phyloP scores from a whole-genome alignment of 2,888 invertebrate species.

The Piscicola geometra region DNA sequence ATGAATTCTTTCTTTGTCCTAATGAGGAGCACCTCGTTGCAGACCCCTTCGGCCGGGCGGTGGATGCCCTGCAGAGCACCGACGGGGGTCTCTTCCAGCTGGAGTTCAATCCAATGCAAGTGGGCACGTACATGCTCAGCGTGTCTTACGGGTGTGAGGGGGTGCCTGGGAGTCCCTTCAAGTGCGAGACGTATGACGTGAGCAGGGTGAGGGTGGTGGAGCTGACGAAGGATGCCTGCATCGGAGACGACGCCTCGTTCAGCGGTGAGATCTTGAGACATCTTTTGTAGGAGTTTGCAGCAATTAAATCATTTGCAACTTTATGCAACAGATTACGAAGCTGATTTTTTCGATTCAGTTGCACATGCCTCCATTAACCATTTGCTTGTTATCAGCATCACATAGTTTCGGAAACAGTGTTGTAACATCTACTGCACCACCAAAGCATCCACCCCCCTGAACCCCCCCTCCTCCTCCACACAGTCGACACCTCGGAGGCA shows the following conservation, averaged over 20 bases:
- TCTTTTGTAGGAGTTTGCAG: too few relatives aligned
- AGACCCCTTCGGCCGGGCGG: slow-evolving; percentile 75
- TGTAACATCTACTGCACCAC: too few relatives aligned
- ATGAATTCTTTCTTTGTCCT: not conserved
- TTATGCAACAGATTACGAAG: too few relatives aligned
- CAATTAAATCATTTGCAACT: too few relatives aligned
- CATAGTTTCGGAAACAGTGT: too few relatives aligned
- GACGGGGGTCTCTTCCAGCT: slow-evolving; percentile 32
- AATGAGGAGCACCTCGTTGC: not conserved
- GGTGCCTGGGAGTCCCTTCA: slow-evolving; percentile 84
- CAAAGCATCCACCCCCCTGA: too few relatives aligned
- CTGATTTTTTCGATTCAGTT: too few relatives aligned
- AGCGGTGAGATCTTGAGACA: slow-evolving; percentile 45
- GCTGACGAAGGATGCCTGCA: slow-evolving; percentile 46
- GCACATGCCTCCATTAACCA: too few relatives aligned
- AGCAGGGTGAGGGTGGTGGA: slow-evolving; percentile 69
- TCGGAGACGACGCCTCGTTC: slow-evolving; percentile 47
- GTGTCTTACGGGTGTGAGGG: slow-evolving; percentile 84
- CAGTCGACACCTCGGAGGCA: slow-evolving; percentile 88
- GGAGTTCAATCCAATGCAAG: slow-evolving; percentile 75
- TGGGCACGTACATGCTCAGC: slow-evolving; percentile 83
- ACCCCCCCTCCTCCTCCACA: not conserved
- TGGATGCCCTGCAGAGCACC: slow-evolving; percentile 71
- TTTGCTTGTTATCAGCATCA: too few relatives aligned
- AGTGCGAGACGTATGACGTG: slow-evolving; percentile 89